These are phyloP conservation scores for Athrips mouffetella DNA, from an alignment of 2,888 invertebrate genomes.

Conservation along the genomic window DNA sequence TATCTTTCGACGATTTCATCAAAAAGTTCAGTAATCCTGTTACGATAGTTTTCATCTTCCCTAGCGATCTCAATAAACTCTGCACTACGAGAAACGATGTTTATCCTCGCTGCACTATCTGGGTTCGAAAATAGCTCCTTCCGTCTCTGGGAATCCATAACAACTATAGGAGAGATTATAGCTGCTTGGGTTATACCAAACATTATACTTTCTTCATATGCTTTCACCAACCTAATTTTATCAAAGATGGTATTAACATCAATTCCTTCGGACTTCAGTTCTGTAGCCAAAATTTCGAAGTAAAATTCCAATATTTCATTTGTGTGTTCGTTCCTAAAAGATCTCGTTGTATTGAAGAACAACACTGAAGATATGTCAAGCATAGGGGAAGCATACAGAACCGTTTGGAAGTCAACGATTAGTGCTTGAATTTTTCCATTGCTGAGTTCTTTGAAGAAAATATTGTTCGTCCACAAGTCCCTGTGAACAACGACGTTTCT, in stretches of 20 bases:
- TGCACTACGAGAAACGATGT: conserved; percentile 48
- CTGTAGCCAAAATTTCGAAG: conserved; percentile 61
- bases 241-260: conserved; percentile 39
- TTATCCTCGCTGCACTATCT: conserved; percentile 36
- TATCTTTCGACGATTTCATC: conserved; percentile 76
- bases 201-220: conserved; percentile 48
- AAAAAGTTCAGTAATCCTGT: conserved; percentile 72
- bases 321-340: conserved; percentile 61
- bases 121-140: conserved; percentile 47
- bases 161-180: conserved; percentile 51
- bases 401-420: conserved; percentile 84
- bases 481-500: conserved; percentile 77
- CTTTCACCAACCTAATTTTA: conserved; percentile 34
- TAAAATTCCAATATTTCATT: conserved; percentile 73
- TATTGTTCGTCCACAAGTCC: conserved; percentile 81
- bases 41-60: conserved; percentile 46
- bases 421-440: conserved; percentile 62
- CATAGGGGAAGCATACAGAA: conserved; percentile 81
- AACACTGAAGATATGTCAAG: conserved; percentile 79
- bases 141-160: conserved; percentile 42
- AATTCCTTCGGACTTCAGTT: conserved; percentile 50
- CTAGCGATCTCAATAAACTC: conserved; percentile 51
- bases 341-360: conserved; percentile 71
- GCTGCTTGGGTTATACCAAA: conserved; percentile 62
- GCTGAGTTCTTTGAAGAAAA: conserved; percentile 64